phyloP scores from a whole-genome alignment of 1,140 invertebrate species.

The Sitodiplosis mosellana region DNA sequence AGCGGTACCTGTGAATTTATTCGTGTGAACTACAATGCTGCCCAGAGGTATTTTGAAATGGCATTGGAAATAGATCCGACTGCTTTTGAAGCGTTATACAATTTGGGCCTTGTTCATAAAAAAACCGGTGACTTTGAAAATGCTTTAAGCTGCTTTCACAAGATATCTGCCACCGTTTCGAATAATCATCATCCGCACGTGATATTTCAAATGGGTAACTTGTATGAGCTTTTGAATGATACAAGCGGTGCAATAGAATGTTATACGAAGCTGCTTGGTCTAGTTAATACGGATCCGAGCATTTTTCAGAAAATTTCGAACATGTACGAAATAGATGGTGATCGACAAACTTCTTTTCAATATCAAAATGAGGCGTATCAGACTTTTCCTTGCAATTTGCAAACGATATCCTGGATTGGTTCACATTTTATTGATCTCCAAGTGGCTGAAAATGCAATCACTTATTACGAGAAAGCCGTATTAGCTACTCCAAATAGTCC shows the following conservation, averaged over 20 bases:
- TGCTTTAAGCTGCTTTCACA: conserved; percentile 62
- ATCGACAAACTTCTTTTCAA: conserved; percentile 83
- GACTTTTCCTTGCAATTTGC: conserved; percentile 75
- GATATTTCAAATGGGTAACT: conserved; percentile 65
- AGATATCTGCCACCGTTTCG: conserved; percentile 31
- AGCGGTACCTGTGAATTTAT: conserved; percentile 66
- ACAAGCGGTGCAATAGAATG: conserved; percentile 60
- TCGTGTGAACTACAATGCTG: conserved; percentile 52
- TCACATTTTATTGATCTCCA: conserved; percentile 83
- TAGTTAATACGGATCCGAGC: conserved; percentile 53
- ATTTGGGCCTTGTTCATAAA: conserved; percentile 64
- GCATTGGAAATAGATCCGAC: conserved; percentile 67
- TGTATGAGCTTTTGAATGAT: conserved; percentile 59
- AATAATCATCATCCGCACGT: conserved; percentile 48
- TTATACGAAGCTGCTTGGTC: conserved; percentile 68
- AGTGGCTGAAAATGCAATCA: conserved; percentile 70
- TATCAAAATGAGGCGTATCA: conserved; percentile 82
- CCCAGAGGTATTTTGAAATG: conserved; percentile 53
- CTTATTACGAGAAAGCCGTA: conserved; percentile 73
- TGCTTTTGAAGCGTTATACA: conserved; percentile 82
- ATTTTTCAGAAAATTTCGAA: conserved; percentile 68
- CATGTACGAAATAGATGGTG: conserved; percentile 66
- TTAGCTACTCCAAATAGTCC: conserved; percentile 72
- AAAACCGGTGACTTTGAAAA: conserved; percentile 50
- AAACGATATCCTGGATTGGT: conserved; percentile 80